A percentile compares a stretch with the other conserved stretches of the same genome.
Conservation (phyloP, 2,113 vertebrate species). For the Synchiropus splendidus region DNA sequence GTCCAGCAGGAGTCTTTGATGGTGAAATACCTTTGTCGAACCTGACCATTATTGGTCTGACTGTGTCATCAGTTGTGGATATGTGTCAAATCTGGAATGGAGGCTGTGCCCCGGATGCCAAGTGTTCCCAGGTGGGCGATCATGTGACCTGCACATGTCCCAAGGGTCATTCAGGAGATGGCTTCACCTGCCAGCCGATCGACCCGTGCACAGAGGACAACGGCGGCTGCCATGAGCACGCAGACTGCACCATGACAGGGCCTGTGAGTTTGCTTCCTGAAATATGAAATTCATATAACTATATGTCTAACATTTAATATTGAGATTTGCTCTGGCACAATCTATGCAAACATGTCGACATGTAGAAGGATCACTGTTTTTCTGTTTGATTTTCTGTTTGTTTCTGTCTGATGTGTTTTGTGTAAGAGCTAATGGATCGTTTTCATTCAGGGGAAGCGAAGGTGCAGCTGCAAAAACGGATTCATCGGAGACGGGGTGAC, state of each 20-base stretch:
- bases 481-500: slow-evolving; percentile 80
- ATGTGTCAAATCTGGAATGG: slow-evolving; percentile 81
- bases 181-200: slow-evolving; percentile 68
- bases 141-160: slow-evolving; percentile 76
- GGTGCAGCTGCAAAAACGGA: slow-evolving; percentile 75
- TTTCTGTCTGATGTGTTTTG: not conserved
- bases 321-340: too few relatives aligned
- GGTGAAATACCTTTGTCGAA: too few relatives aligned
- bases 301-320: too few relatives aligned
- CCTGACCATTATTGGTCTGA: not conserved
- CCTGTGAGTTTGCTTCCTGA: slow-evolving; percentile 64
- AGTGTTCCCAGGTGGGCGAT: slow-evolving; percentile 71
- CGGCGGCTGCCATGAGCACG: slow-evolving; percentile 84
- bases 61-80: slow-evolving; percentile 62
- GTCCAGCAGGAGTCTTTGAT: not conserved
- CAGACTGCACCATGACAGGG: slow-evolving; percentile 76
- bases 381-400: not conserved
- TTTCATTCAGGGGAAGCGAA: slow-evolving; percentile 69
- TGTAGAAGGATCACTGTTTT: too few relatives aligned
- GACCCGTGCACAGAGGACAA: slow-evolving; percentile 78
- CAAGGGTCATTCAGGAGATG: slow-evolving; percentile 78
- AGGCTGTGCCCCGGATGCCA: slow-evolving; percentile 72
- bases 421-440: not conserved
- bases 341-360: too few relatives aligned
- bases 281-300: too few relatives aligned